A percentile compares a stretch with the other conserved stretches of the same genome.
Conservation (phyloP, 2,888 invertebrate genomes). For the Hybos culiciformis region DNA sequence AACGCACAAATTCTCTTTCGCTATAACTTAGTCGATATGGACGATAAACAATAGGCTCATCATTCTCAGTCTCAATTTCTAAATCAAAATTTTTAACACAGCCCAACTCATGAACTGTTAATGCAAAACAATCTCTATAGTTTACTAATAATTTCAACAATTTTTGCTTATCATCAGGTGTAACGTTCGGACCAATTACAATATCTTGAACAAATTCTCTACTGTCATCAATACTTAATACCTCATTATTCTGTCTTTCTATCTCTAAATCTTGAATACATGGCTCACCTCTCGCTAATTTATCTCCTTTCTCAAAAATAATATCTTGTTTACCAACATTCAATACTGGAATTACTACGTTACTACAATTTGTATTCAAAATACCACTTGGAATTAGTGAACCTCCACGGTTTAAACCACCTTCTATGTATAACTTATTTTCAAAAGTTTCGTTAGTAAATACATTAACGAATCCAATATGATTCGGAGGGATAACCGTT, state of each 20-base stretch:
- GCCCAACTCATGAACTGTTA: conserved; percentile 11
- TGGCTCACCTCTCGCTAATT: too few species aligned
- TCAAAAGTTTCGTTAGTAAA: too few species aligned
- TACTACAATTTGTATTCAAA: too few species aligned
- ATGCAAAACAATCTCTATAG: conserved; percentile 9
- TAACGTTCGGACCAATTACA: background rate
- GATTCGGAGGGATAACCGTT: background rate
- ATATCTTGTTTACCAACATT: too few species aligned
- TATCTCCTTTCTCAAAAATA: too few species aligned
- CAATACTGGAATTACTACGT: too few species aligned
- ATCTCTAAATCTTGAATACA: too few species aligned
- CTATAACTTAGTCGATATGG: conserved; percentile 12
- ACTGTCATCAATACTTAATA: too few species aligned
- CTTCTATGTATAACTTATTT: too few species aligned
- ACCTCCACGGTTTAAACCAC: too few species aligned
- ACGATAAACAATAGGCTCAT: conserved; percentile 9
- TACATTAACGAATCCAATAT: background rate
- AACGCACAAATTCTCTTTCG: conserved; percentile 10
- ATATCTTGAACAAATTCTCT: background rate
- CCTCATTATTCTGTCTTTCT: too few species aligned
- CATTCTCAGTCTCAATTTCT: conserved; percentile 9
- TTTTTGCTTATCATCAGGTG: conserved; percentile 3
- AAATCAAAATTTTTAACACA: conserved; percentile 10
- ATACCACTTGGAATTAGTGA: too few species aligned
- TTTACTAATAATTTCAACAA: conserved; percentile 7